phyloP scores from a whole-genome alignment of 2,888 invertebrate species.

The Aspidiotus rigidus region DNA sequence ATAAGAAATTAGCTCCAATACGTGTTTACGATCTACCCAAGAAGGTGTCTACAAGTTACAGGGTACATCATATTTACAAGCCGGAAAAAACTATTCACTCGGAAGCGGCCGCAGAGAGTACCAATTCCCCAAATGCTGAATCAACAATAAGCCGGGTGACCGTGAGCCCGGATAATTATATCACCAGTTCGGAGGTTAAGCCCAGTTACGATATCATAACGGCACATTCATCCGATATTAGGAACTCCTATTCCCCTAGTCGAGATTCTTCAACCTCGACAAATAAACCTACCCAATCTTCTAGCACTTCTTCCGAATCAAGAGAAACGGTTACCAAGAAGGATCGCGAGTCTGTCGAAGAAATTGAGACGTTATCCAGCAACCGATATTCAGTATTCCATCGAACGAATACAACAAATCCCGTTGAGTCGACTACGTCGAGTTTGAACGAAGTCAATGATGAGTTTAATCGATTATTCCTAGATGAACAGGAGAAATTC shows the following conservation, averaged over 20 bases:
- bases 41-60: conserved; percentile 25
- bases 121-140: neutral
- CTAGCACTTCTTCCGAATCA: neutral
- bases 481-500: conserved; percentile 5
- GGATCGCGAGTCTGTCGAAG: neutral
- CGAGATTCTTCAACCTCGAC: neutral
- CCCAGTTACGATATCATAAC: conserved; percentile 7
- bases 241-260: neutral
- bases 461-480: neutral
- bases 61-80: conserved; percentile 6
- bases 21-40: conserved; percentile 13
- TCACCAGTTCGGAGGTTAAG: neutral
- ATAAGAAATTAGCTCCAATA: conserved; percentile 3
- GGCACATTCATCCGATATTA: conserved; percentile 8
- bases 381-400: conserved; percentile 21
- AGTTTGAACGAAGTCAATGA: conserved; percentile 5
- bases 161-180: neutral
- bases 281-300: neutral
- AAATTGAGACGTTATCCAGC: conserved; percentile 20
- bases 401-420: conserved; percentile 4
- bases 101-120: neutral
- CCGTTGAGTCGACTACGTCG: neutral
- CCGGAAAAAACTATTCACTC: neutral
- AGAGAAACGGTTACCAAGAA: too few relatives aligned
- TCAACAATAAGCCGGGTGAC: neutral